Percentiles rank a stretch among this genome's conserved stretches.
phyloP scores from a whole-genome alignment of 2,797 vertebrate genomes.

The Sardinella longiceps region DNA sequence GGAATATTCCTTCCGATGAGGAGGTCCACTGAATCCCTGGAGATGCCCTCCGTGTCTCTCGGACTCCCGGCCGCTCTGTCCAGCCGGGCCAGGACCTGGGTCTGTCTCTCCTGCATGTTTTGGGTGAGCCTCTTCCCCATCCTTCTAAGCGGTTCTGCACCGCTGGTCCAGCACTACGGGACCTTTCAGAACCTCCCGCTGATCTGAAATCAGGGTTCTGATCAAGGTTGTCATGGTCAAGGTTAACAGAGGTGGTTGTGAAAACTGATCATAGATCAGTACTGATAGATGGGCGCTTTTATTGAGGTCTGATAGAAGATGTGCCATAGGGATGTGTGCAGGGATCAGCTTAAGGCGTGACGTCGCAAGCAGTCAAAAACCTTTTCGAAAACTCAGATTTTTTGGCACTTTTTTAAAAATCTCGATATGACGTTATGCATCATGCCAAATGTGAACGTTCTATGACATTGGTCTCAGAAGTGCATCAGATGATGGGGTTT shows the following conservation, averaged over 20 bases:
- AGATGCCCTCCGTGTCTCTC: conserved; percentile 72
- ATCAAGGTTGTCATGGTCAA: not conserved
- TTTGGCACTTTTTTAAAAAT: not conserved
- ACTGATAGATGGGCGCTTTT: not conserved
- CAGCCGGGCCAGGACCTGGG: conserved; percentile 78
- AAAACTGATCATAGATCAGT: not conserved
- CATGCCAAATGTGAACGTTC: not conserved
- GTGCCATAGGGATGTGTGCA: not conserved
- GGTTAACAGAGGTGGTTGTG: not conserved
- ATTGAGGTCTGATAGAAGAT: not conserved
- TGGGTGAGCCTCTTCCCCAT: conserved; percentile 75
- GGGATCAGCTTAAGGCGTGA: not conserved
- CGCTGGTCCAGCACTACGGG: conserved; percentile 14
- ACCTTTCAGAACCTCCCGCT: no score
- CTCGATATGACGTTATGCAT: not conserved
- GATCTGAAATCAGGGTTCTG: not conserved
- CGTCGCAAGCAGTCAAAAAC: not conserved
- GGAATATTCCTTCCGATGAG: conserved; percentile 58
- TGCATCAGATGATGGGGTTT: not conserved
- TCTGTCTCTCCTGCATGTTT: conserved; percentile 90
- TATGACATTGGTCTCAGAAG: not conserved
- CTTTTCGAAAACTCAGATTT: no score
- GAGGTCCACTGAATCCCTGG: conserved; percentile 25
- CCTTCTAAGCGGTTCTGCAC: not conserved
- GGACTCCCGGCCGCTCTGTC: conserved; percentile 72